Base-by-base conservation (phyloP, 2,888 invertebrate genomes). In the Tachina lurida region DNA sequence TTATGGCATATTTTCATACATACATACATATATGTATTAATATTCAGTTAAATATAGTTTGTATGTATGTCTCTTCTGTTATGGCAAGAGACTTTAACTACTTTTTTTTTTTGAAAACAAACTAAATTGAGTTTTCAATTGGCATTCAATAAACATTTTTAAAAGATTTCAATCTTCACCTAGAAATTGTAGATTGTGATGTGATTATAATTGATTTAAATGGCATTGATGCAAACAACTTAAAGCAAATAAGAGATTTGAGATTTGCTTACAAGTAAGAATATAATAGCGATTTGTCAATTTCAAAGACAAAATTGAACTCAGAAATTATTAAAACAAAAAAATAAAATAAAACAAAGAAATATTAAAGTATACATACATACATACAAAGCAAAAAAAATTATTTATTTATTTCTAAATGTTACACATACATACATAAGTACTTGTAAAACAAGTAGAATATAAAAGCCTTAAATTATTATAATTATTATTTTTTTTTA, bases 101-200 rank as follows among this genome's bases (percentile, higher is more conserved):
- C 0, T 19, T 31, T 31, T 22, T 22, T 13, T 31, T 31, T 31
- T 31, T 31, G 10, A 31, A 39, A 75, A 75, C 62, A 63, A 62
- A 75, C 45, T 10, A 45, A 76, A 70, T 76, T 54, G 65, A 65
- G 47, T 17, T 65, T 43, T 73, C 68, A 84, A 78, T 84, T 84
- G 73, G 47, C 67, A 83, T 71, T 83, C 62, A 70, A 82, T 56
- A 70, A 70, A 75, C 41, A 70, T 54, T 79, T n/a, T 39, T 15
- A 7, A 12, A 62, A 65, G 43, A 65, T 65, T 65, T 75, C 22
- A 65, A 65, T 75, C 63, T 54, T 54, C 63, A 70, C 49, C 4
- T 49, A 62, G 1, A 39, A 47, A 15, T 54, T 70, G 47, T 49
- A 13, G 31, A 62, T 62, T 74, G 74, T 47, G 73, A 43, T 31